Conservation (phyloP, 2,113 vertebrate genomes). For the Solea senegalensis region DNA sequence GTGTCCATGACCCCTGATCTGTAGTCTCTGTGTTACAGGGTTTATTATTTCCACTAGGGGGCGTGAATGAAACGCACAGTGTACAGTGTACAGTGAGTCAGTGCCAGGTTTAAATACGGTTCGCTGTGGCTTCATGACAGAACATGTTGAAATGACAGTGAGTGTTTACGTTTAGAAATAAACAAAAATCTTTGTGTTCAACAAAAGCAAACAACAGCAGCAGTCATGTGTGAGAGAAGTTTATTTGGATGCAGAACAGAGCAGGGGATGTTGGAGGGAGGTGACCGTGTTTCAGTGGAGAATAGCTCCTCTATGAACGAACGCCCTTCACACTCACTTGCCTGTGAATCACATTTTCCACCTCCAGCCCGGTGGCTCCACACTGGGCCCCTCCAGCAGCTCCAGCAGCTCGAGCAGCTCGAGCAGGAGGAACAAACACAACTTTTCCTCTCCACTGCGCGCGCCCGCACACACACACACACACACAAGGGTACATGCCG, state of each 20-base stretch:
- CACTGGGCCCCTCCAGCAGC: slow-evolving; percentile 24
- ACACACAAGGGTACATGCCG: not conserved
- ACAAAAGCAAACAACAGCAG: too few relatives aligned
- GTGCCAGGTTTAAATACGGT: not conserved
- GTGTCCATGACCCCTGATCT: too few relatives aligned
- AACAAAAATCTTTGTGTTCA: too few relatives aligned
- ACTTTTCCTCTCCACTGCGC: not conserved
- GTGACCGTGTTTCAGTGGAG: slow-evolving; percentile 38
- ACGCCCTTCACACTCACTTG: slow-evolving; percentile 52
- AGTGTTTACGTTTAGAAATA: too few relatives aligned
- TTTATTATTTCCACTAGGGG: slow-evolving; percentile 4
- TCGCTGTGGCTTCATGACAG: not conserved
- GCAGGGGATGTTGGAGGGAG: slow-evolving; percentile 44
- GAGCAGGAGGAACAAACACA: not conserved
- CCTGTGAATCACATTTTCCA: slow-evolving; percentile 79
- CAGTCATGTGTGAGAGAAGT: not conserved
- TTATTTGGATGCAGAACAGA: not conserved
- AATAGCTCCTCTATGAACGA: slow-evolving; percentile 71
- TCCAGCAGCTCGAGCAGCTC: not conserved
- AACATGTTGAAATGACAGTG: not conserved
- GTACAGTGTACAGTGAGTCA: not conserved
- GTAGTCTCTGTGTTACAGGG: too few relatives aligned
- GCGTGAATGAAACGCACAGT: slow-evolving; percentile 3
- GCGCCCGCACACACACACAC: too few relatives aligned
- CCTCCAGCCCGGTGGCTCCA: slow-evolving; percentile 36